phyloP scores from a whole-genome alignment of 2,113 vertebrate genomes.

The Pelecanoides urinatrix region DNA sequence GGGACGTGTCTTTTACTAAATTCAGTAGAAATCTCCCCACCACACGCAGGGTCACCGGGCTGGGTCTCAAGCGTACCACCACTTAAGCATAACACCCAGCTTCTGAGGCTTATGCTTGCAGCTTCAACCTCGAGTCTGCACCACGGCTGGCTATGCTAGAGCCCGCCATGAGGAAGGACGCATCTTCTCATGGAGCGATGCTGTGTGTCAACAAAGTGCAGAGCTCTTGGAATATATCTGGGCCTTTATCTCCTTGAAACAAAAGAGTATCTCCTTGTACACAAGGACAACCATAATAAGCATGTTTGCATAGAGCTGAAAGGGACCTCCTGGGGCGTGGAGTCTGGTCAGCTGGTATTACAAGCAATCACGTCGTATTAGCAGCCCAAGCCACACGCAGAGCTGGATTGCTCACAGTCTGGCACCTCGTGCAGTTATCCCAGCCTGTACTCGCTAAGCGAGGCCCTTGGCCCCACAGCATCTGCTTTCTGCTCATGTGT shows the following conservation, averaged over 20 bases:
- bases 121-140: neutral
- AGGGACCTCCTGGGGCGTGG: neutral
- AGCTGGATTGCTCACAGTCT: neutral
- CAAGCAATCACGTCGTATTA: neutral
- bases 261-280: neutral
- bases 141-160: neutral
- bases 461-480: neutral
- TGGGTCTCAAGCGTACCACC: neutral
- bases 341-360: neutral
- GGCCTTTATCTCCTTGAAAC: neutral
- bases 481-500: neutral
- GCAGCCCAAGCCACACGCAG: rapidly evolving
- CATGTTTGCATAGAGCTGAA: neutral
- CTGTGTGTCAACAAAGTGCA: neutral
- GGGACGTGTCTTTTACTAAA: neutral
- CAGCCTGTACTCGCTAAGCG: neutral
- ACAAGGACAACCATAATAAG: neutral
- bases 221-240: neutral
- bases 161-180: neutral
- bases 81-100: neutral
- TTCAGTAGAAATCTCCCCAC: neutral
- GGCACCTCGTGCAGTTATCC: neutral
- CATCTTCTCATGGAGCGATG: rapidly evolving
- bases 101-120: neutral
- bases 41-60: neutral